Evolutionary conservation across 2,888 invertebrate genomes (phyloP).

Genomic region (Lycaena phlaeas): DNA sequence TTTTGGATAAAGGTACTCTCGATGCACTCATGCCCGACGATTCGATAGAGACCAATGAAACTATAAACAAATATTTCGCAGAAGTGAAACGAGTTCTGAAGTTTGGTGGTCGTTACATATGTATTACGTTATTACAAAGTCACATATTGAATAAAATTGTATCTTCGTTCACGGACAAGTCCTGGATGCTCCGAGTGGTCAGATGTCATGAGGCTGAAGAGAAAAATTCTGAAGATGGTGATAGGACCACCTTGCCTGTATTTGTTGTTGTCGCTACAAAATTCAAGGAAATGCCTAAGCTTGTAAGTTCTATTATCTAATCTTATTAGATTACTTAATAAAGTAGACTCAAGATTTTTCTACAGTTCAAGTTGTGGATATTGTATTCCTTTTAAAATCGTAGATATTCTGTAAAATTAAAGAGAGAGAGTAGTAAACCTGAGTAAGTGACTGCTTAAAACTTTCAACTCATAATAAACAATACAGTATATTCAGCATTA

Average conservation of each 20-base stretch:
- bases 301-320: constrained; percentile 65
- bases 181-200: constrained; percentile 87
- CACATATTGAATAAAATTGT: constrained; percentile 84
- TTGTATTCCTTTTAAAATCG: too few species aligned
- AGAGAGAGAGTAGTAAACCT: too few species aligned
- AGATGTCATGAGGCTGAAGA: constrained; percentile 86
- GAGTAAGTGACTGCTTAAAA: too few species aligned
- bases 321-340: not conserved
- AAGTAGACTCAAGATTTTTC: too few species aligned
- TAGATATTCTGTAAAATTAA: too few species aligned
- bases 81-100: constrained; percentile 79
- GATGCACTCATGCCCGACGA: constrained; percentile 93
- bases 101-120: constrained; percentile 86
- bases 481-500: too few species aligned
- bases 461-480: too few species aligned
- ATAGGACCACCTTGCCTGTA: constrained; percentile 82
- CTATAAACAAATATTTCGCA: constrained; percentile 81
- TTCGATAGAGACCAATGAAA: constrained; percentile 70
- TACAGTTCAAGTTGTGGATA: too few species aligned
- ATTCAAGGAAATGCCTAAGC: constrained; percentile 78
- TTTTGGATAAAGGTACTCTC: constrained; percentile 96
- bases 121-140: constrained; percentile 84
- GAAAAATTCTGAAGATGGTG: constrained; percentile 75
- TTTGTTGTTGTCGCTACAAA: constrained; percentile 89
- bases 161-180: constrained; percentile 77